phyloP scores from a whole-genome alignment of 2,888 invertebrate genomes.

The Drosophila pseudotakahashii region DNA sequence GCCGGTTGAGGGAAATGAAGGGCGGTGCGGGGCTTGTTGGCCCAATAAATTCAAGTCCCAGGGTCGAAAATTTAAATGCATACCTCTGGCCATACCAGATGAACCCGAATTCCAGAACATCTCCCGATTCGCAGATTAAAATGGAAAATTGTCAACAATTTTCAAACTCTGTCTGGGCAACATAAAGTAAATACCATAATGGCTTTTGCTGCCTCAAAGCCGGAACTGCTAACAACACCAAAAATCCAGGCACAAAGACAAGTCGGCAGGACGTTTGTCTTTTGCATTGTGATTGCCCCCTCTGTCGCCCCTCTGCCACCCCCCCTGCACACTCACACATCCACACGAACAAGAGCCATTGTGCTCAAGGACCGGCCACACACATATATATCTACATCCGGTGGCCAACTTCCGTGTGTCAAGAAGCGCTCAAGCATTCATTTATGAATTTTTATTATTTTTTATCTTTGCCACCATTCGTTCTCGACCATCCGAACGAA shows the following conservation, averaged over 20 bases:
- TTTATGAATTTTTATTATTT: slow-evolving; percentile 77
- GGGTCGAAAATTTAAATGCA: slow-evolving; percentile 6
- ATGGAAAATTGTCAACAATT: slow-evolving; percentile 30
- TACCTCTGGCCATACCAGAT: slow-evolving; percentile 26
- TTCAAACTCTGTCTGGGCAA: slow-evolving; percentile 12
- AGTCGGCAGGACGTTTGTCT: slow-evolving; percentile 47
- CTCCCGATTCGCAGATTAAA: slow-evolving; percentile 26
- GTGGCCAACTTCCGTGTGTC: slow-evolving; percentile 71
- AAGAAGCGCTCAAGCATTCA: slow-evolving; percentile 70
- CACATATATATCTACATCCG: slow-evolving; percentile 55
- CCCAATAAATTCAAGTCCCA: slow-evolving; percentile 28
- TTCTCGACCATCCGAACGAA: slow-evolving; percentile 11
- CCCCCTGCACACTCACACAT: slow-evolving; percentile 4
- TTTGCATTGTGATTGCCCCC: slow-evolving; percentile 36
- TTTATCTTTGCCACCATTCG: slow-evolving; percentile 45
- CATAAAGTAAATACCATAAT: slow-evolving; percentile 42
- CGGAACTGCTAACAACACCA: slow-evolving; percentile 43
- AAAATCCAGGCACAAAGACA: slow-evolving; percentile 29
- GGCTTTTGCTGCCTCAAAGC: slow-evolving; percentile 35
- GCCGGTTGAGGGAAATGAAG: background rate
- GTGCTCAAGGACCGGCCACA: slow-evolving; percentile 27
- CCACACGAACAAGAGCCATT: slow-evolving; percentile 12
- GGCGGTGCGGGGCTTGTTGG: slow-evolving; percentile 2
- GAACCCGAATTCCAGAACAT: slow-evolving; percentile 15
- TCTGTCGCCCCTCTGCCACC: too few species aligned